phyloP scores from a whole-genome alignment of 2,113 vertebrate genomes.

The Chitala chitala region DNA sequence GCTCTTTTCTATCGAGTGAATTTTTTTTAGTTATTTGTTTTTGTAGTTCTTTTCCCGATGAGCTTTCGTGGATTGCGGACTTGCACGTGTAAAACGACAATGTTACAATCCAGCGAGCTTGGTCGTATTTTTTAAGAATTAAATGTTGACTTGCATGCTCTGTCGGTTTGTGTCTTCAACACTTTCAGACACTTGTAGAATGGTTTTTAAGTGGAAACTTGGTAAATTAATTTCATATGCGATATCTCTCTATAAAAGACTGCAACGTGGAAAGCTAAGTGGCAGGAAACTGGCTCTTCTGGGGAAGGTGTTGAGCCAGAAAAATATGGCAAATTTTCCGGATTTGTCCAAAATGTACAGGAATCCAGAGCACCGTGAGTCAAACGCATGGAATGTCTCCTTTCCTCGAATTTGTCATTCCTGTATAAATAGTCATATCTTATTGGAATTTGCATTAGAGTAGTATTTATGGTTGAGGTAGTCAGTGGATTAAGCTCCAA shows the following conservation, averaged over 20 bases:
- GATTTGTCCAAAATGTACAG: neutral
- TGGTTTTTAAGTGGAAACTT: conserved; percentile 14
- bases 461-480: neutral
- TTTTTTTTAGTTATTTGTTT: too few relatives aligned
- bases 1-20: too few relatives aligned
- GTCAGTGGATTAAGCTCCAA: too few relatives aligned
- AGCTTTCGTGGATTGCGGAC: too few relatives aligned
- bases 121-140: too few relatives aligned
- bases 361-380: neutral
- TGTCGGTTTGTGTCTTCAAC: neutral
- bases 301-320: conserved; percentile 18
- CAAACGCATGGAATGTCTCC: neutral
- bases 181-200: neutral
- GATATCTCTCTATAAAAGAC: neutral
- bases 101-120: too few relatives aligned
- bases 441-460: neutral
- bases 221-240: conserved; percentile 10
- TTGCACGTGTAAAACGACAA: too few relatives aligned
- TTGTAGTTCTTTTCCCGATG: too few relatives aligned
- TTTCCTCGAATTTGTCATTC: neutral
- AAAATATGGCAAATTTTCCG: conserved; percentile 15
- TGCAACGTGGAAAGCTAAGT: conserved; percentile 1
- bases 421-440: neutral
- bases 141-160: neutral
- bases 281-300: conserved; percentile 6